Conservation (phyloP, 1,140 invertebrate genomes). For the Heliconius melpomene region DNA sequence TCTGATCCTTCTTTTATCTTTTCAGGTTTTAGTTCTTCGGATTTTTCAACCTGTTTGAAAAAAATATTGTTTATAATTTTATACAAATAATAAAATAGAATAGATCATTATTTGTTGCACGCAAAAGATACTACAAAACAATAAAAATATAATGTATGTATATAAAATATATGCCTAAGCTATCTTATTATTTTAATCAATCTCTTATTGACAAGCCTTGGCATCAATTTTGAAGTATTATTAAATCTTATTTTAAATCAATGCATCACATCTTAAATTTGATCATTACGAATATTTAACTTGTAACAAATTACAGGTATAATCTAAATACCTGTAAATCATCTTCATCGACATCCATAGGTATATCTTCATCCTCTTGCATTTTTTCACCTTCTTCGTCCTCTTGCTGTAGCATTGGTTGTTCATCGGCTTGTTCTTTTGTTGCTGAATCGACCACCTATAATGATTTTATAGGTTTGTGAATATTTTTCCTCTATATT, state of each 20-base stretch:
- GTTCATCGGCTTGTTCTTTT: conserved; percentile 91
- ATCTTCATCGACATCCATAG: conserved; percentile 81
- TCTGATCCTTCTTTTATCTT: conserved; percentile 78
- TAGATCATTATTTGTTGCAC: no score
- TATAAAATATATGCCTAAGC: no score
- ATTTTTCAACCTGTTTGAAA: conserved; percentile 67
- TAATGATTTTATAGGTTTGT: background rate
- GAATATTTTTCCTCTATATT: background rate
- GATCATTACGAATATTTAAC: no score
- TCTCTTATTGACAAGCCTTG: no score
- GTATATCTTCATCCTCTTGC: conserved; percentile 80
- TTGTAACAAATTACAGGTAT: background rate
- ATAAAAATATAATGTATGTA: no score
- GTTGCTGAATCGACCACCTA: conserved; percentile 87
- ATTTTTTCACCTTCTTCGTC: conserved; percentile 82
- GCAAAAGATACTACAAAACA: no score
- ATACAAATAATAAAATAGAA: no score
- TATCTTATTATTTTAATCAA: no score
- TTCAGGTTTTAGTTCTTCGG: conserved; percentile 80
- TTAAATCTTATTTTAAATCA: no score
- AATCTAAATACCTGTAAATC: conserved; percentile 64
- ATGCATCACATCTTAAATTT: no score
- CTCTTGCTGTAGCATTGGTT: conserved; percentile 84
- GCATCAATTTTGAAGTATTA: no score
- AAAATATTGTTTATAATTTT: background rate